Conservation (phyloP, 92 coral and sea anemone genomes). For the Palythoa grandis region DNA sequence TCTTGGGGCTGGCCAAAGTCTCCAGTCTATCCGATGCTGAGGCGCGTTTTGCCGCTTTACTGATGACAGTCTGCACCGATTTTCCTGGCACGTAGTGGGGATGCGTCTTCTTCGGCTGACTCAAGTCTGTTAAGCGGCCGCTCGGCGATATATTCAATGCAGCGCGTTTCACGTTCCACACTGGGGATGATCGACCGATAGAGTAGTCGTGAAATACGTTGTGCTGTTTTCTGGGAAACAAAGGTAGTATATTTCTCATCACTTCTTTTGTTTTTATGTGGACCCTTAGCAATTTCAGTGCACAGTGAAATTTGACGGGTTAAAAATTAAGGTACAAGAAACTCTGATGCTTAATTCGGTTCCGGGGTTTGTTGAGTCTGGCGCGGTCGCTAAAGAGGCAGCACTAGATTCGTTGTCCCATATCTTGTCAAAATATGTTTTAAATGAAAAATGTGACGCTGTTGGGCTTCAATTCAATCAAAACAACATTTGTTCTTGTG, state of each 20-base stretch:
- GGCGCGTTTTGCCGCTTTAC: conserved; percentile 77
- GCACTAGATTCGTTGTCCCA: too few relatives aligned
- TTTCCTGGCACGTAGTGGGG: conserved; percentile 78
- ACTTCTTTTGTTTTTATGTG: neutral
- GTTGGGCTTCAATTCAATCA: too few relatives aligned
- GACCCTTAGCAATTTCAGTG: neutral
- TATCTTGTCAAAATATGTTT: too few relatives aligned
- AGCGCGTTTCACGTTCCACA: conserved; percentile 78
- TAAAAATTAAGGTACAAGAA: neutral
- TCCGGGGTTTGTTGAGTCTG: too few relatives aligned
- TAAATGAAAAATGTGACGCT: too few relatives aligned
- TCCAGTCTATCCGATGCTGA: conserved; percentile 73
- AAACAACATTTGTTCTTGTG: too few relatives aligned
- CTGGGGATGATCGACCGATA: conserved; percentile 90
- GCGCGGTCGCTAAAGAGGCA: too few relatives aligned
- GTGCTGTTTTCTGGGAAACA: conserved; percentile 70
- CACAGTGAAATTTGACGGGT: neutral
- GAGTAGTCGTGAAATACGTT: conserved; percentile 82
- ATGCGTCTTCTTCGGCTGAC: conserved; percentile 79
- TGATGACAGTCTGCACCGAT: conserved; percentile 65
- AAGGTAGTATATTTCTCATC: neutral
- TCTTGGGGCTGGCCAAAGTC: conserved; percentile 71
- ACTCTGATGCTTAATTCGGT: neutral
- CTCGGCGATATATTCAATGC: conserved; percentile 55
- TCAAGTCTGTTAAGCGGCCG: conserved; percentile 59